Conservation (phyloP, 2,888 invertebrate genomes). For the Caenorhabditis drosophilae region DNA sequence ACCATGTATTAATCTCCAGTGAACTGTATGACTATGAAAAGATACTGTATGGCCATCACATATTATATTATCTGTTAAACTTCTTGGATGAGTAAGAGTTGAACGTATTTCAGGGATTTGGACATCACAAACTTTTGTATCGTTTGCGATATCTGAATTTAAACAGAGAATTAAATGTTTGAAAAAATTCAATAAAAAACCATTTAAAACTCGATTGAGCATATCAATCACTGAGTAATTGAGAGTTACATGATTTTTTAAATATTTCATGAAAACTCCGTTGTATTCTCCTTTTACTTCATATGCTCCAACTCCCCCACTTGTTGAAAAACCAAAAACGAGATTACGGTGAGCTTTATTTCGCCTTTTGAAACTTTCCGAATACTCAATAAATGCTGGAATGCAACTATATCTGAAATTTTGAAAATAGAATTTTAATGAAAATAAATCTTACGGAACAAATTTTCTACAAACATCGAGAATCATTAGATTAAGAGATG, state of each 20-base stretch:
- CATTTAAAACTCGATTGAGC: constrained; percentile 62
- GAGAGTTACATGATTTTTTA: constrained; percentile 60
- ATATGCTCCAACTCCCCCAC: constrained; percentile 69
- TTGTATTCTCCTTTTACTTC: constrained; percentile 68
- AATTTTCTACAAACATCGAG: constrained; percentile 71
- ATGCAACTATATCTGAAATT: constrained; percentile 36
- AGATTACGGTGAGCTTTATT: constrained; percentile 62
- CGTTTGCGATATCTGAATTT: constrained; percentile 68
- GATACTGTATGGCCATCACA: constrained; percentile 66
- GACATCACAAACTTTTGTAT: constrained; percentile 62
- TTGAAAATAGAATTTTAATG: not conserved
- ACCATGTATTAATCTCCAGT: constrained; percentile 68
- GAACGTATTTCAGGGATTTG: constrained; percentile 70
- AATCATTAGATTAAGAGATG: constrained; percentile 70
- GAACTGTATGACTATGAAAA: constrained; percentile 64
- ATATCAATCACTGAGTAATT: constrained; percentile 62
- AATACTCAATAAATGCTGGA: constrained; percentile 48
- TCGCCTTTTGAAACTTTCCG: constrained; percentile 53
- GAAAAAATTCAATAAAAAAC: no score
- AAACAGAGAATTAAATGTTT: no score
- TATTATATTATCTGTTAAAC: constrained; percentile 69
- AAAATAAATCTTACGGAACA: constrained; percentile 56
- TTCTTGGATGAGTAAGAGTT: constrained; percentile 67
- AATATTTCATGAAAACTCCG: constrained; percentile 69
- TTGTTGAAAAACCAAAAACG: constrained; percentile 68